Conservation (phyloP, 2,888 invertebrate genomes). For the Thumatha senex region DNA sequence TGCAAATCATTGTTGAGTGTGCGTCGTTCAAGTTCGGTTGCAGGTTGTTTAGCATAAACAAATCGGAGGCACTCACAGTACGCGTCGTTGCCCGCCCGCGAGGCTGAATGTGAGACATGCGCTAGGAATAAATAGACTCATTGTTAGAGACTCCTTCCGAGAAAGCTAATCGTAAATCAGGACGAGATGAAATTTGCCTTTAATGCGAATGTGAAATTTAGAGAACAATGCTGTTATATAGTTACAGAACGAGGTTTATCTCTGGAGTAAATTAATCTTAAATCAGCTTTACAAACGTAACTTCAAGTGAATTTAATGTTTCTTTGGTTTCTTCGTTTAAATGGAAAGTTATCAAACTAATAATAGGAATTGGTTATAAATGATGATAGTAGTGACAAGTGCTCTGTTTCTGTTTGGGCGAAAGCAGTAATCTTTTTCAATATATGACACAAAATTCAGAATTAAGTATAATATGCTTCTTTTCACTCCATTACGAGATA, state of each 20-base stretch:
- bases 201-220: conserved; percentile 73
- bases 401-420: too few relatives aligned
- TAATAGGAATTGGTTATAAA: too few relatives aligned
- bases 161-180: conserved; percentile 70
- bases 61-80: conserved; percentile 45
- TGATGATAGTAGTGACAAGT: too few relatives aligned
- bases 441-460: too few relatives aligned
- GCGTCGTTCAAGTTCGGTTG: conserved; percentile 57
- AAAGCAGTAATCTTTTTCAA: too few relatives aligned
- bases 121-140: conserved; percentile 67
- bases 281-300: too few relatives aligned
- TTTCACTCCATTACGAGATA: too few relatives aligned
- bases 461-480: too few relatives aligned
- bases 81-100: conserved; percentile 11
- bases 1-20: conserved; percentile 71
- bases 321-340: too few relatives aligned
- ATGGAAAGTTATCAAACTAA: too few relatives aligned
- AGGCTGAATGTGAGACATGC: conserved; percentile 55
- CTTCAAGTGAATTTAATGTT: too few relatives aligned
- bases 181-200: conserved; percentile 62
- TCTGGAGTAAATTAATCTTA: too few relatives aligned
- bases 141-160: conserved; percentile 63
- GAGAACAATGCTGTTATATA: conserved; percentile 59
- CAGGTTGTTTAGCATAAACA: conserved; percentile 73
- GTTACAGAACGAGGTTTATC: conserved; percentile 48